Percentiles rank a stretch among this genome's conserved stretches.
Conservation (phyloP, 2,113 vertebrate species). For the Oryzias melastigma region DNA sequence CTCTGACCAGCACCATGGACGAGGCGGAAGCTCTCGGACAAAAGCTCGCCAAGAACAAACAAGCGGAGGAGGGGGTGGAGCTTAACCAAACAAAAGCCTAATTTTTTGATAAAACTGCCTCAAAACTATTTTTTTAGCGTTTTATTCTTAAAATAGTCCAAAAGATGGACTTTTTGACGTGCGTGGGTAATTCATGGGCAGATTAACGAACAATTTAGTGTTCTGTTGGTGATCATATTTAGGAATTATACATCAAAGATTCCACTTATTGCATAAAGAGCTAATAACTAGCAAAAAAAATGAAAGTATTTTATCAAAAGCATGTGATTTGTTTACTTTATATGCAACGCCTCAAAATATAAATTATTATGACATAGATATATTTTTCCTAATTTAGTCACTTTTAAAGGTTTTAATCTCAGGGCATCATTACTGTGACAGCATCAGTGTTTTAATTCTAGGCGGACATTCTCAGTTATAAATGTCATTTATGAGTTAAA, state of each 20-base stretch:
- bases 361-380: not conserved
- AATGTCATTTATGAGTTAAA: slow-evolving; percentile 3
- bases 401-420: slow-evolving; percentile 30
- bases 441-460: slow-evolving; percentile 4
- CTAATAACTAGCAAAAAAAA: not conserved
- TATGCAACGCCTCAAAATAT: not conserved
- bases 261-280: not conserved
- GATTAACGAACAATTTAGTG: not conserved
- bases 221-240: slow-evolving; percentile 1
- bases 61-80: slow-evolving; percentile 62
- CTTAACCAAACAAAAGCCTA: slow-evolving; percentile 43
- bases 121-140: slow-evolving; percentile 18
- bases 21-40: slow-evolving; percentile 79
- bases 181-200: not conserved
- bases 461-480: slow-evolving; percentile 9
- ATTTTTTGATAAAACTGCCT: not conserved
- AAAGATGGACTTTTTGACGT: too few relatives aligned
- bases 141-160: slow-evolving; percentile 32
- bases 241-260: not conserved
- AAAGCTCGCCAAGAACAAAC: slow-evolving; percentile 49
- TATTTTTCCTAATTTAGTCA: slow-evolving; percentile 3
- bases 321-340: slow-evolving; percentile 1
- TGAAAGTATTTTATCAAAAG: not conserved
- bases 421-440: slow-evolving; percentile 50
- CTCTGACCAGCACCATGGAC: slow-evolving; percentile 83